Conservation (phyloP, 2,888 invertebrate genomes). For the Bursaphelenchus okinawaensis region DNA sequence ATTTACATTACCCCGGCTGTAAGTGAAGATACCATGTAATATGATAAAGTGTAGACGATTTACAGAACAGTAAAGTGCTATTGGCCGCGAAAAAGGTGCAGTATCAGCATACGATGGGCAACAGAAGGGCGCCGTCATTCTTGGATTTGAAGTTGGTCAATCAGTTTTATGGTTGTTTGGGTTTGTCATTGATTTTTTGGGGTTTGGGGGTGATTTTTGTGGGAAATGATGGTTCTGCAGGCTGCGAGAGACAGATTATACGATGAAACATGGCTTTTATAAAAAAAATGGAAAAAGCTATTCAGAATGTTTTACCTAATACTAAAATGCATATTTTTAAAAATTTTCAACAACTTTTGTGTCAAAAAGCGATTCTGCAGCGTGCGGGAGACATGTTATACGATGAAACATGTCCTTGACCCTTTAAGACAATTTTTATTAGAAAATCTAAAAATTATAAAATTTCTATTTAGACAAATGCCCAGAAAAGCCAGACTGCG, state of each 20-base stretch:
- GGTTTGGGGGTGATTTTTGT: neutral
- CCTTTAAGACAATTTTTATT: too few relatives aligned
- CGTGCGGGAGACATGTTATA: too few relatives aligned
- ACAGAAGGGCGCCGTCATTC: constrained; percentile 18
- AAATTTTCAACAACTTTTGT: too few relatives aligned
- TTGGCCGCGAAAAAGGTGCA: constrained; percentile 8
- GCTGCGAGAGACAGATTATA: too few relatives aligned
- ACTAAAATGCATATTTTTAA: too few relatives aligned
- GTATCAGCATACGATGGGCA: constrained; percentile 28
- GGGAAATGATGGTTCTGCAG: too few relatives aligned
- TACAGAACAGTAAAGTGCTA: constrained; percentile 5
- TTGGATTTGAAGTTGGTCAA: constrained; percentile 20
- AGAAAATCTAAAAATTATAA: neutral
- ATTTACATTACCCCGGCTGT: constrained; percentile 24
- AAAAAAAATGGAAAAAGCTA: too few relatives aligned
- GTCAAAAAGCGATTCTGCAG: too few relatives aligned
- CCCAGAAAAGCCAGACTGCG: constrained; percentile 11
- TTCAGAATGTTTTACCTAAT: too few relatives aligned
- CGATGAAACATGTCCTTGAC: constrained; percentile 1
- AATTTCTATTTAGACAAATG: constrained; percentile 10
- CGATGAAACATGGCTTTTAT: too few relatives aligned
- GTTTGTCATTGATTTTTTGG: constrained; percentile 9
- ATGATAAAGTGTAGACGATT: constrained; percentile 9
- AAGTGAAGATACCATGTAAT: neutral
- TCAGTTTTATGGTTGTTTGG: constrained; percentile 21